phyloP scores from a whole-genome alignment of 1,140 invertebrate species.

The Aphelenchoides avenae region DNA sequence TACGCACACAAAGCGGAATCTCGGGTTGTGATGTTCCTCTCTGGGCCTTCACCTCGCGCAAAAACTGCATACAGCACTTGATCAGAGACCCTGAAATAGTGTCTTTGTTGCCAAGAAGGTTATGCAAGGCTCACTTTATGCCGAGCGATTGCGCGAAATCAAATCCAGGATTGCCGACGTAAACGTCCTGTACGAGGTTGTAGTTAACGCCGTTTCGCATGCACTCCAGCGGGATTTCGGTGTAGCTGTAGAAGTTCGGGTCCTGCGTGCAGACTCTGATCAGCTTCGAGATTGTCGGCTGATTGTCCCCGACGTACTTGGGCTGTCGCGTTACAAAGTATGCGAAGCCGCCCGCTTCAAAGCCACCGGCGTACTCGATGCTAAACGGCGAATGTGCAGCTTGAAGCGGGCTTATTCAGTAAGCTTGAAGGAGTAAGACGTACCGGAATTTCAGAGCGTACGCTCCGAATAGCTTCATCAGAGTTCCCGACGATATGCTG shows the following conservation, averaged over 20 bases:
- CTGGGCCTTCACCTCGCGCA: slow-evolving; percentile 33
- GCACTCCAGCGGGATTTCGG: slow-evolving; percentile 56
- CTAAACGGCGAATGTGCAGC: slow-evolving; percentile 18
- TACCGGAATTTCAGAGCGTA: background rate
- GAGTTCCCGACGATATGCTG: slow-evolving; percentile 43
- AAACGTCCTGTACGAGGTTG: slow-evolving; percentile 52
- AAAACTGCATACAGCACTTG: slow-evolving; percentile 46
- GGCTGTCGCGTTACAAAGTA: slow-evolving; percentile 58
- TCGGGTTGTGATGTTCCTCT: slow-evolving; percentile 31
- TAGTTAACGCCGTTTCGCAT: slow-evolving; percentile 41
- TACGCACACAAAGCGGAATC: slow-evolving; percentile 56
- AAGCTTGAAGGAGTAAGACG: background rate
- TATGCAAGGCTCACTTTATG: slow-evolving; percentile 35
- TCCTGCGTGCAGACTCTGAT: slow-evolving; percentile 52
- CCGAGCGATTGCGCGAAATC: slow-evolving; percentile 48
- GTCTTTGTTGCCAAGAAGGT: slow-evolving; percentile 7
- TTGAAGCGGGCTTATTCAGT: background rate
- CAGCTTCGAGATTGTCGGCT: slow-evolving; percentile 50
- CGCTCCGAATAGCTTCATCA: slow-evolving; percentile 29
- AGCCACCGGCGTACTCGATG: slow-evolving; percentile 56
- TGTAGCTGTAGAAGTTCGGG: slow-evolving; percentile 53
- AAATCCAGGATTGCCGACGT: slow-evolving; percentile 52
- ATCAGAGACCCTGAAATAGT: slow-evolving; percentile 25
- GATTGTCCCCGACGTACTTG: slow-evolving; percentile 36
- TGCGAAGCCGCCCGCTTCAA: slow-evolving; percentile 51